Conservation (phyloP, 92 coral and sea anemone genomes). For the Montipora capitata region DNA sequence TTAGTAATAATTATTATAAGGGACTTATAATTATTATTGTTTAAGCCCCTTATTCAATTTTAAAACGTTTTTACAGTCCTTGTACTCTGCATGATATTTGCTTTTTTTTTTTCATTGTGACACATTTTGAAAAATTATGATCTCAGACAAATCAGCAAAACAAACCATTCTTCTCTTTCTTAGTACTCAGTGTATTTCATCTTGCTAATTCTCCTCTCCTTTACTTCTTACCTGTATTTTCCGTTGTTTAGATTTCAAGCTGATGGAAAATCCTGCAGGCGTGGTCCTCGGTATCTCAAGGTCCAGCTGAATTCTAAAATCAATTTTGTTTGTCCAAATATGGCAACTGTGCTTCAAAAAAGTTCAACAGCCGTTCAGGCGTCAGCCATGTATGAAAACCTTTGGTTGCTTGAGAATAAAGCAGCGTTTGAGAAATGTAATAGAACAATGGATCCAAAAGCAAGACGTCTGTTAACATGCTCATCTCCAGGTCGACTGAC, state of each 20-base stretch:
- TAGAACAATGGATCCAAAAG: constrained; percentile 34
- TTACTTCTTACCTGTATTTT: no score
- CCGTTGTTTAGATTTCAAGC: constrained; percentile 37
- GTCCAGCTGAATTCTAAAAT: constrained; percentile 32
- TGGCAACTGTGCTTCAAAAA: constrained; percentile 5
- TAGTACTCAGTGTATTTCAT: no score
- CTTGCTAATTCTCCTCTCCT: no score
- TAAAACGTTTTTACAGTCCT: no score
- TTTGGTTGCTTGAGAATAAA: constrained; percentile 50
- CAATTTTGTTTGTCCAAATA: constrained; percentile 66
- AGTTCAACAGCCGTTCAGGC: background rate
- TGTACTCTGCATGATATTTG: no score
- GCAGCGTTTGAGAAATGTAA: constrained; percentile 60
- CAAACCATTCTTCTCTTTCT: no score
- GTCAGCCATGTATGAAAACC: constrained; percentile 56
- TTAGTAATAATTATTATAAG: no score
- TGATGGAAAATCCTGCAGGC: constrained; percentile 16
- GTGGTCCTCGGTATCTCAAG: constrained; percentile 44
- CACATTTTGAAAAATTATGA: no score
- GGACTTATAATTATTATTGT: no score
- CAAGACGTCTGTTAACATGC: constrained; percentile 1
- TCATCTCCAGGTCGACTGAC: constrained; percentile 31
- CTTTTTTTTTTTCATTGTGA: no score
- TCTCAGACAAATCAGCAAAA: no score
- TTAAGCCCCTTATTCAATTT: no score